Percentiles rank a stretch among this genome's conserved stretches.
Conservation (phyloP, 2,888 invertebrate species). For the Prenolepis imparis region DNA sequence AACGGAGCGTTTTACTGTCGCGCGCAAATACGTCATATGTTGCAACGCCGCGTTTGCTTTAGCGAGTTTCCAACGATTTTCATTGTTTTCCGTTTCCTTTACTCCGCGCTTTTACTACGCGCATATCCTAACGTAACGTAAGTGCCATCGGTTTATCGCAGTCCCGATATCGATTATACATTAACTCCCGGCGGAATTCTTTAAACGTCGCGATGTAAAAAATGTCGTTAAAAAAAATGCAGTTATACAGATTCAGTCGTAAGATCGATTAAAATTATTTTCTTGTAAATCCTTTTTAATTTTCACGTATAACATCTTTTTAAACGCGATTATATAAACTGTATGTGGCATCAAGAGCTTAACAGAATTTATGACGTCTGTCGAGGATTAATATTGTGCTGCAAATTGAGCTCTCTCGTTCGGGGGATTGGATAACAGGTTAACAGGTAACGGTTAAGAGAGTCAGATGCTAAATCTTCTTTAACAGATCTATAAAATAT, state of each 20-base stretch:
- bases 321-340: background rate
- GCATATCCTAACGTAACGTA: background rate
- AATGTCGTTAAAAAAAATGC: background rate
- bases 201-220: background rate
- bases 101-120: slow-evolving; percentile 16
- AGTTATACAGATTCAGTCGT: background rate
- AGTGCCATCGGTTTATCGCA: background rate
- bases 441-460: background rate
- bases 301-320: background rate
- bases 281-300: background rate
- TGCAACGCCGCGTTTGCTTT: slow-evolving; percentile 55
- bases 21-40: background rate
- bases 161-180: background rate
- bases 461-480: background rate
- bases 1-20: slow-evolving; percentile 50
- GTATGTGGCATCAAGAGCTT: background rate
- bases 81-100: slow-evolving; percentile 71
- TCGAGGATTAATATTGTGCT: background rate
- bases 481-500: background rate
- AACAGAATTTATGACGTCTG: background rate
- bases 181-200: background rate
- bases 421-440: background rate
- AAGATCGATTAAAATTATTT: background rate
- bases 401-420: background rate
- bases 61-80: slow-evolving; percentile 66